Conservation (phyloP, 2,113 vertebrate genomes). For the Burhinus oedicnemus region DNA sequence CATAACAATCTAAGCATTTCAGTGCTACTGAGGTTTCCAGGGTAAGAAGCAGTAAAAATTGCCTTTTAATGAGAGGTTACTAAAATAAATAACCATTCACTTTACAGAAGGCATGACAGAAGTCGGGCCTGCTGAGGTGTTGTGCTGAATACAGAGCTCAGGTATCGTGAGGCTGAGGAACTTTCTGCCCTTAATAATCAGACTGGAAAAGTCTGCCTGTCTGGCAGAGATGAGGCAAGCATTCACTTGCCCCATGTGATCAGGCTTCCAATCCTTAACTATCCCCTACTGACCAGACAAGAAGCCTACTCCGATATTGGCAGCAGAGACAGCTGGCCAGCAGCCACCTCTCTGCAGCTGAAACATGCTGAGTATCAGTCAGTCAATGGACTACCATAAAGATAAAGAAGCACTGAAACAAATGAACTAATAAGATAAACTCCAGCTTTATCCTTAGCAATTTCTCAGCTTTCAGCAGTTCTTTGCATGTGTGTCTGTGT, state of each 20-base stretch:
- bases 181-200: not conserved
- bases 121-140: not conserved
- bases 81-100: not conserved
- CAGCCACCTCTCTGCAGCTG: constrained; percentile 49
- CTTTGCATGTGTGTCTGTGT: not conserved
- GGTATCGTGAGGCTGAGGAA: not conserved
- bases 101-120: constrained; percentile 27
- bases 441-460: not conserved
- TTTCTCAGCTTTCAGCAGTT: not conserved
- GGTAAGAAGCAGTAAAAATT: not conserved
- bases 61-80: not conserved
- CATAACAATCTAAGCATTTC: not conserved
- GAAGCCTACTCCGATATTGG: not conserved
- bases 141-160: not conserved
- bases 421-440: not conserved
- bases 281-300: not conserved
- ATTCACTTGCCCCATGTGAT: not conserved
- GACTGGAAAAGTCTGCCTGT: not conserved
- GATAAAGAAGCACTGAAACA: not conserved
- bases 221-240: constrained; percentile 20
- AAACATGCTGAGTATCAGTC: constrained; percentile 42
- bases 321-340: constrained; percentile 58
- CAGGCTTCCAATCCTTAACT: constrained; percentile 10
- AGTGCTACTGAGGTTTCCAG: not conserved
- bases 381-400: not conserved